Evolutionary conservation across 92 coral and sea anemone genomes (phyloP).

Genomic region (Zoanthus solanderi): DNA sequence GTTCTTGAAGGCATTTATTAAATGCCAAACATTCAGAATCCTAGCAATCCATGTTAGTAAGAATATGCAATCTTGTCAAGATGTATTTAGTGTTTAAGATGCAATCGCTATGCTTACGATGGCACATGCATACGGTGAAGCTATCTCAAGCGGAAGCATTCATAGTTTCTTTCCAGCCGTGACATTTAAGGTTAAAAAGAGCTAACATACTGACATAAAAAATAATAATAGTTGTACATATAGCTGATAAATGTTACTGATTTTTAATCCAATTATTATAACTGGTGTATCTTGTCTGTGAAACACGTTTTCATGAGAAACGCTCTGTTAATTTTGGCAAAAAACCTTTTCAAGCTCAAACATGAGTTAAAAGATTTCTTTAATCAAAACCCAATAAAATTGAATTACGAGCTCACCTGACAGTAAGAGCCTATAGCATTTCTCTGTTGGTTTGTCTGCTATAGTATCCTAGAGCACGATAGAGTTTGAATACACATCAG

Average conservation of each 20-base stretch:
- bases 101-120: slow-evolving; percentile 13
- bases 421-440: too few relatives aligned
- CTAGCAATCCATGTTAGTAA: neutral
- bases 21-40: neutral
- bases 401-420: too few relatives aligned
- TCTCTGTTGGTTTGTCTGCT: too few relatives aligned
- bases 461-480: too few relatives aligned
- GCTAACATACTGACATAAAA: neutral
- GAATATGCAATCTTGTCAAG: neutral
- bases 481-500: too few relatives aligned
- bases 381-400: too few relatives aligned
- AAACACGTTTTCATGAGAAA: neutral
- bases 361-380: too few relatives aligned
- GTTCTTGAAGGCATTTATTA: neutral
- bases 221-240: neutral
- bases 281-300: neutral
- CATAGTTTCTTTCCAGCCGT: neutral
- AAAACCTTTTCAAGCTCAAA: too few relatives aligned
- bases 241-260: neutral
- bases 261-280: neutral
- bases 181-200: neutral
- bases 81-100: neutral
- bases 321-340: neutral
- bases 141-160: neutral
- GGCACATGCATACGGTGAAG: slow-evolving; percentile 13